Conservation (phyloP, 2,797 vertebrate genomes). For the Fundulus diaphanus region DNA sequence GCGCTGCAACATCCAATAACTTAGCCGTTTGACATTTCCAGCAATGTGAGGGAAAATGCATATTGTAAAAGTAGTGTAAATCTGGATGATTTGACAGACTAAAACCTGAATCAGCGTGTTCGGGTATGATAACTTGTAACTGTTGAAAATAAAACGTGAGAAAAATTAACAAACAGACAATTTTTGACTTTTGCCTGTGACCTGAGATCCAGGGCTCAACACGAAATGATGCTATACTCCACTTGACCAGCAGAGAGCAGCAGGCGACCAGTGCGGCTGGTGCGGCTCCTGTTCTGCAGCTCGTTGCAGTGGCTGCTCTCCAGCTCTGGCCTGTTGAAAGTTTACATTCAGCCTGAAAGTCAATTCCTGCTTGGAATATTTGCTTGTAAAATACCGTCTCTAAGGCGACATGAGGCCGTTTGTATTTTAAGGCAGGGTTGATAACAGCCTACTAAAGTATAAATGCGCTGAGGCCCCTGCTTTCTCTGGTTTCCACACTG, state of each 20-base stretch:
- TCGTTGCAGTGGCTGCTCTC: constrained; percentile 17
- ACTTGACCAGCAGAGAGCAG: constrained; percentile 59
- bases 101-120: not conserved
- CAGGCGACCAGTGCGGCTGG: constrained; percentile 32
- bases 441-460: not conserved
- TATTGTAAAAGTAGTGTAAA: constrained; percentile 8
- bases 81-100: constrained; percentile 4
- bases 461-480: not conserved
- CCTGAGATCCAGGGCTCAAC: not conserved
- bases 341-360: constrained; percentile 23
- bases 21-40: constrained; percentile 16
- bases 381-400: constrained; percentile 30
- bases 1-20: constrained; percentile 41
- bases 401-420: constrained; percentile 15
- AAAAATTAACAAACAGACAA: not conserved
- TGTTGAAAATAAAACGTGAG: not conserved
- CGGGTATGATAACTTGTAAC: not conserved
- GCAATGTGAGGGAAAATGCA: constrained; percentile 10
- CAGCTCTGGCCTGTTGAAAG: constrained; percentile 17
- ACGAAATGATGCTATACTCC: constrained; percentile 24
- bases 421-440: constrained; percentile 17
- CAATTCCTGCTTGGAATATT: constrained; percentile 16
- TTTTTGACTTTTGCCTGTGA: not conserved
- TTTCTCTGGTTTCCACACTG: not conserved
- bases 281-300: constrained; percentile 4